Conservation (phyloP, 2,113 vertebrate species). For the Nymphicus hollandicus region DNA sequence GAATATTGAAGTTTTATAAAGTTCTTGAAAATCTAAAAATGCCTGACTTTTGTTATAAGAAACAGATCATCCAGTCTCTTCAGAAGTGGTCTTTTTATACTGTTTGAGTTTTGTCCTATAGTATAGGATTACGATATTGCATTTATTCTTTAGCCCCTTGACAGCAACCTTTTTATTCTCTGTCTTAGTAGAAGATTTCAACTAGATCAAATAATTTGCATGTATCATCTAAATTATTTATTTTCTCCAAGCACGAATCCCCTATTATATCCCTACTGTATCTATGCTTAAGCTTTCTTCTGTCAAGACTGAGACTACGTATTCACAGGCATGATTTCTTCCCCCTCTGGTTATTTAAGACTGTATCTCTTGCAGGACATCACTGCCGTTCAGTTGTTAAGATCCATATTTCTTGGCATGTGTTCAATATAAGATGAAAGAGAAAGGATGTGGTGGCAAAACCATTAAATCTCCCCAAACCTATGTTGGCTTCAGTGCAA, state of each 20-base stretch:
- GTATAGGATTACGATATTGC: background rate
- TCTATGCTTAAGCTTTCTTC: background rate
- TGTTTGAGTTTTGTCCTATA: background rate
- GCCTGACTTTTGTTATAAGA: background rate
- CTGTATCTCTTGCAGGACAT: background rate
- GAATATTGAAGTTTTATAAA: background rate
- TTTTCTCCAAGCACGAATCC: background rate
- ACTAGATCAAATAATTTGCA: background rate
- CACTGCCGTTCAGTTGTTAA: background rate
- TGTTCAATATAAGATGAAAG: background rate
- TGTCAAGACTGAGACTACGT: background rate
- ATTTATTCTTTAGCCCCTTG: background rate
- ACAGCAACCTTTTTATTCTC: background rate
- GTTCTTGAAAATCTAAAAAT: background rate
- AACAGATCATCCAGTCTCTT: rapidly evolving
- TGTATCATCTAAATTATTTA: background rate
- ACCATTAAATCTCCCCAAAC: background rate
- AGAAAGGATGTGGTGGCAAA: background rate
- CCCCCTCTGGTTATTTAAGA: background rate
- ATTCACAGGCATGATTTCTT: background rate
- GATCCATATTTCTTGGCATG: background rate
- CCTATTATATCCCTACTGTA: background rate
- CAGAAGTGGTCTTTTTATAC: background rate
- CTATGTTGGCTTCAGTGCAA: background rate
- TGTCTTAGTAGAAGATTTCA: background rate